phyloP scores from a whole-genome alignment of 2,797 vertebrate species.

The Bradypodion ventrale region DNA sequence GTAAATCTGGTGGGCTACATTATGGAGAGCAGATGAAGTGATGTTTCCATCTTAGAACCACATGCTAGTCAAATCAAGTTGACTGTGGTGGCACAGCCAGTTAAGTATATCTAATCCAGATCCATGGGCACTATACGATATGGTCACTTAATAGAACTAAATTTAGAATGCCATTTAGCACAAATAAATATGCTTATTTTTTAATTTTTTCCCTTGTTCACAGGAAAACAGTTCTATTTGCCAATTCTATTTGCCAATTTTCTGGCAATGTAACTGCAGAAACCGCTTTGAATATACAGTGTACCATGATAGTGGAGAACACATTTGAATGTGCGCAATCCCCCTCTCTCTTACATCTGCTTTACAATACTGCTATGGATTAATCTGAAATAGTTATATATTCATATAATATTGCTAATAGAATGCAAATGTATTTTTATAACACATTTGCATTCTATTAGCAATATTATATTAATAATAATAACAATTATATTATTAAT shows the following conservation, averaged over 20 bases:
- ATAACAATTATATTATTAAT: too few species aligned
- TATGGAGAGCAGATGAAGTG: conserved; percentile 18
- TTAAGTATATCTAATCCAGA: neutral
- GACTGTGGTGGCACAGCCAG: neutral
- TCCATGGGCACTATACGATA: neutral
- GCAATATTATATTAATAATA: conserved; percentile 11
- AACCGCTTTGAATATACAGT: conserved; percentile 42
- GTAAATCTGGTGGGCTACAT: neutral
- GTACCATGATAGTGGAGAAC: neutral
- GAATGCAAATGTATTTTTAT: conserved; percentile 26
- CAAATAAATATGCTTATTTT: conserved; percentile 18
- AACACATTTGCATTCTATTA: conserved; percentile 23
- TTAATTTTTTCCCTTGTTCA: neutral
- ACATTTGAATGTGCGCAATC: conserved; percentile 4
- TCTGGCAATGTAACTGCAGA: conserved; percentile 46
- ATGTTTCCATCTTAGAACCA: neutral
- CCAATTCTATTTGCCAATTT: conserved; percentile 50
- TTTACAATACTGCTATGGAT: conserved; percentile 8
- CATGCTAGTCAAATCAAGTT: neutral
- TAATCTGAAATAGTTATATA: conserved; percentile 32
- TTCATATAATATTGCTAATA: conserved; percentile 15
- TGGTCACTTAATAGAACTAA: conserved; percentile 30
- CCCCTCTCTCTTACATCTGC: conserved; percentile 8
- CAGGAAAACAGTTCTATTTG: conserved; percentile 48
- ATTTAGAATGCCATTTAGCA: conserved; percentile 35